Base-by-base conservation (phyloP, 2,797 vertebrate species). In the Sebastes matsubarae region DNA sequence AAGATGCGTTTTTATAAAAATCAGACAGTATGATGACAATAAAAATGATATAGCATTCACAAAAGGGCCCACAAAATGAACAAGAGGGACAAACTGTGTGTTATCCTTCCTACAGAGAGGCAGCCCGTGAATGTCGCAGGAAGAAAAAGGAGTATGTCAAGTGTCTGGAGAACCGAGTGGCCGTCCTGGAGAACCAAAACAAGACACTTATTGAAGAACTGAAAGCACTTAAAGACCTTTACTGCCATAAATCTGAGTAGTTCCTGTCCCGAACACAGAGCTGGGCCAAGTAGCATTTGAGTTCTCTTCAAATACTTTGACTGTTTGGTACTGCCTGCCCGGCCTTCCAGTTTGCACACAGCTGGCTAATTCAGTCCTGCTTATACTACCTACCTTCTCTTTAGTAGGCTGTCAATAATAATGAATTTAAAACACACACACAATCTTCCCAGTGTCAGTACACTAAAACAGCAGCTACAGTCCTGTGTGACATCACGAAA, bases 141-240 rank as follows among this genome's bases (percentile, higher is more conserved):
- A 99, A 99, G 97, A 99, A 99, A 94, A 99, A 99, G 91, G 98
- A 99, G 88, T 99, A 99, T 66, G 98, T 99, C 85, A 99, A 99
- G 91, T 99, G 98, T 96, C 95, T 99, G 97, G 98, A 99, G 94
- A 99, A 99, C 95, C 96, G 98, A 90, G 98, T 99, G 89, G 98
- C 98, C 42, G 98, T 99, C 88, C 96, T 99, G 95, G 98, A 99
- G 94, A 99, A 99, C 95, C 98, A 99, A 96, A 99, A 99, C 96
- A 99, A 99, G 96, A 99, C 98, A 77, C 95, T 99, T 85, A 99
- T 99, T 61, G 98, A 99, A 94, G 98, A 99, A 94, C 97, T 99
- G 57, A 99, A 99, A 97, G 97, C 98, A 91, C 98, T 99, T 94
- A 99, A 99, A 94, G 98, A 99, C 96, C 97, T 99, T 90, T 99